Base-by-base conservation (phyloP, 2,113 vertebrate species). In the Semnopithecus entellus region DNA sequence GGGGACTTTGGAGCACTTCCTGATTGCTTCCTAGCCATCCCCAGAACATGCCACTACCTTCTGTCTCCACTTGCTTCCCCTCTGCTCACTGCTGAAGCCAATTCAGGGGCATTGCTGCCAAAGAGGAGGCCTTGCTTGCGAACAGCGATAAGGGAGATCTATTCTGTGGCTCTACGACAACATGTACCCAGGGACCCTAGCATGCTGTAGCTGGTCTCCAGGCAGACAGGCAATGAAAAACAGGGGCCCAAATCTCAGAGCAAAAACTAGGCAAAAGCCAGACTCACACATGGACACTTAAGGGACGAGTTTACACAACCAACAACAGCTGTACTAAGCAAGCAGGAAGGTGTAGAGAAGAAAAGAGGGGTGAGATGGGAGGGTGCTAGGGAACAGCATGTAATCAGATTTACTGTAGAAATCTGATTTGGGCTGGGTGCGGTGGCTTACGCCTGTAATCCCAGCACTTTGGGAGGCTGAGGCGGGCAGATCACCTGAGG, bases 241-340 rank as follows among this genome's bases (percentile, higher is more conserved):
- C 75, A 40, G 57, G 35, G 13, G 6, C 17, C 25, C 25, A n/a
- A 85, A 45, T 48, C 73, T 96, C 87, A 79, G 66, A 82, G 68
- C 66, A 82, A 93, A 59, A 59, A 89, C 43, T 52, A 32, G 61
- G 55, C 38, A 68, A 76, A 88, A 81, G 57, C 35, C 57, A 91
- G 78, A 73, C 9, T 68, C 78, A 50, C 57, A 90, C 38, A 13
- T 0, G 1, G 72, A 88, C 30, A 38, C n/a, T 43, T 5, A 6
- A 1, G 0, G 72, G 79, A 88, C 79, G 6, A 35, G 20, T 38
- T n/a, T 48, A 84, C 3, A 78, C 14, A 64, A 57, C 43, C 57
- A 70, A 10, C 4, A 45, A n/a, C 40, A 18, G 80, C 68, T 27
- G n/a, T 45, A n/a, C 12, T 2, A 27, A 59, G 80, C 1, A 5